Base-by-base conservation (phyloP, 2,113 vertebrate species). In the Petrocephalus microphthalmus region DNA sequence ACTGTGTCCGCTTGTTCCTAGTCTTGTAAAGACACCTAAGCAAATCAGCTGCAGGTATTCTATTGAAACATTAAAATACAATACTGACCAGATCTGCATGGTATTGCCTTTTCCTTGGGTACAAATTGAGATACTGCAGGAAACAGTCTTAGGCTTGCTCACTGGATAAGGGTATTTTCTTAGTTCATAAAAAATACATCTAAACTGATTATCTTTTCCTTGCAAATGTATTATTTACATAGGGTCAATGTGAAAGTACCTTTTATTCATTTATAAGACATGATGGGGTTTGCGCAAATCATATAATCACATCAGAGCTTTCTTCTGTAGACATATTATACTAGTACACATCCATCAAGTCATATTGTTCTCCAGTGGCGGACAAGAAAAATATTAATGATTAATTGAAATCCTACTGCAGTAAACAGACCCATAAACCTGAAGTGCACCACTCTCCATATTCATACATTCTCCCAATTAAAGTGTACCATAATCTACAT, bases 381-480 rank as follows among this genome's bases (percentile, higher is more conserved):
- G 67, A 37, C 25, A 87, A 60, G 25, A 33, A 33, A 86, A 86
- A 86, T 64, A 85, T 85, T 85, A 86, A 86, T 86, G 85, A 86
- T 86, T 49, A 54, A 85, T 29, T 85, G 47, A 85, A 52, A 53
- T 85, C n/a, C 22, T 33, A 33, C 83, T 85, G 83, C 51, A n/a
- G 45, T 83, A 83, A 83, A 83, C 81, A 83, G 22, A 83, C 33
- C 22, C 81, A 83, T 83, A 83, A 83, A 20, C 45, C 19, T 83
- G 45, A n/a, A 49, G 81, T 47, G 22, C 37, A 17, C 20, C 49
- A 42, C 20, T n/a, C 49, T 45, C 78, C 37, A 49, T 49, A 83
- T 49, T 45, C 45, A 49, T 83, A 10, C 81, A 83, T 49, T 45
- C 81, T n/a, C 81, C 45, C 37, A 22, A 83, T 83, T 83, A 83